Conservation (phyloP, 2,888 invertebrate species). For the Himalopsyche tibetana region DNA sequence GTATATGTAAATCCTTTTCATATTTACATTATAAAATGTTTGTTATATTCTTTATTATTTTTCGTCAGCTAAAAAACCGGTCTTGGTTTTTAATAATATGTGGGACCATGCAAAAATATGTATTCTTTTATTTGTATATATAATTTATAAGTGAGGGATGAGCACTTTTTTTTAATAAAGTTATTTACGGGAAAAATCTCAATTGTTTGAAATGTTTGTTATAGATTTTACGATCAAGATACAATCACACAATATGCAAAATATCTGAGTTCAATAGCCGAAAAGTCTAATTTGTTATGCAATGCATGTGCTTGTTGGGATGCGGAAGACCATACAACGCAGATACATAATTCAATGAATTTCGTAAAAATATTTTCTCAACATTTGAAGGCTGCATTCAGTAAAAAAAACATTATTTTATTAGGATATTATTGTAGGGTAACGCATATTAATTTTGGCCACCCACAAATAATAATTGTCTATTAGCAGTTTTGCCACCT, state of each 20-base stretch:
- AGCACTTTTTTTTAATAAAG: neutral
- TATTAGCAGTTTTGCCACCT: no score
- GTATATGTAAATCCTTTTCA: no score
- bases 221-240: neutral
- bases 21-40: no score
- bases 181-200: neutral
- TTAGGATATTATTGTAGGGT: neutral
- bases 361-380: constrained; percentile 7
- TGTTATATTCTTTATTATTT: no score
- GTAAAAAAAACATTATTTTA: constrained; percentile 16
- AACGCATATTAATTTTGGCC: no score
- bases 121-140: no score
- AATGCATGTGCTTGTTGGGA: constrained; percentile 33
- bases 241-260: constrained; percentile 35
- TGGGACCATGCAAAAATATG: no score
- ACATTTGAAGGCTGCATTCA: constrained; percentile 3
- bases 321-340: constrained; percentile 12
- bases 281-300: constrained; percentile 1
- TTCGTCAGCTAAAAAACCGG: no score
- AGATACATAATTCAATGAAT: constrained; percentile 22
- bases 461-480: no score
- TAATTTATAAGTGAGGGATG: neutral
- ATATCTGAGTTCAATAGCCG: constrained; percentile 14
- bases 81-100: no score
- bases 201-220: neutral